Percentiles rank a stretch among this genome's conserved stretches.
These are phyloP conservation scores for Oreochromis aureus DNA, from an alignment of 2,113 vertebrate species.

Conservation along the genomic window DNA sequence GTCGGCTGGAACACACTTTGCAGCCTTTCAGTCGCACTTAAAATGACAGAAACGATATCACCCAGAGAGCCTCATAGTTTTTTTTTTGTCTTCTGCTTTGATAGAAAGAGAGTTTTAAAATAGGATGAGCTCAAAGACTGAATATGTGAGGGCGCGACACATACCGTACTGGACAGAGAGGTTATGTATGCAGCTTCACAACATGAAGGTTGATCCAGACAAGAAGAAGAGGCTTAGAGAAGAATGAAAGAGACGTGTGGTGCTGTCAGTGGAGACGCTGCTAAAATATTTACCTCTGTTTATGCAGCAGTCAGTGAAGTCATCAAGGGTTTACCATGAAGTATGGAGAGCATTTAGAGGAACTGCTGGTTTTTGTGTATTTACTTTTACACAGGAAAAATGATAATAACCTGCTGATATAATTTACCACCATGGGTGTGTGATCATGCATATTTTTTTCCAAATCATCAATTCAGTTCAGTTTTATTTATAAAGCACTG, in stretches of 20 bases:
- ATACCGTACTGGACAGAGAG: background rate
- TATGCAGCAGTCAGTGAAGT: background rate
- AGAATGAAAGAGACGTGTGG: background rate
- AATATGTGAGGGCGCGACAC: slow-evolving; percentile 22
- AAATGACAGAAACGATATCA: background rate
- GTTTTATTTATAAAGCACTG: background rate
- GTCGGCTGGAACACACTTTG: background rate
- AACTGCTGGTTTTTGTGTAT: background rate
- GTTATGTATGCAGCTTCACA: background rate
- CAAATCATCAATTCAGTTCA: background rate
- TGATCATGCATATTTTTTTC: background rate
- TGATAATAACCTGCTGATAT: background rate
- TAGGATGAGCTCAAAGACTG: slow-evolving; percentile 49
- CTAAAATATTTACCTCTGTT: background rate
- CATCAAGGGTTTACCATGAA: background rate
- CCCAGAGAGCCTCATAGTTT: slow-evolving; percentile 5
- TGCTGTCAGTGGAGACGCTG: background rate
- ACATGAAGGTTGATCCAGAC: background rate
- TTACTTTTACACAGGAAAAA: background rate
- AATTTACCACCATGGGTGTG: background rate
- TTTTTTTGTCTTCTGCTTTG: slow-evolving; percentile 35
- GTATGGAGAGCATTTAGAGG: background rate
- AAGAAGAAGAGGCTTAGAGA: background rate
- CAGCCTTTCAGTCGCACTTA: background rate
- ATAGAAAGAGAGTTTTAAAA: slow-evolving; percentile 31